phyloP scores from a whole-genome alignment of 1,140 invertebrate species.

The Aphis gossypii region DNA sequence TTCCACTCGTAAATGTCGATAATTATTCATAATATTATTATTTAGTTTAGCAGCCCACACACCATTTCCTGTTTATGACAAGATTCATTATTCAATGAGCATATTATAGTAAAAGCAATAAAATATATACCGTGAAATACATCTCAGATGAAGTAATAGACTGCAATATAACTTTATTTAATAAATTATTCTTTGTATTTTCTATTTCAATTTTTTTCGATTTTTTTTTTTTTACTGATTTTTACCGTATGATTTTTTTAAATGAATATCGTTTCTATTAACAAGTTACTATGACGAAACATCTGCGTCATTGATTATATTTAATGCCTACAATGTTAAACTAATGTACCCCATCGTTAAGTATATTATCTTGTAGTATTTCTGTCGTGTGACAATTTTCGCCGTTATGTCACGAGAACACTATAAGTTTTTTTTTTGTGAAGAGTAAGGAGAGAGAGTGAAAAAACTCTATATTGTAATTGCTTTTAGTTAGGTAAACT shows the following conservation, averaged over 20 bases:
- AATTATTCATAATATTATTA: background rate
- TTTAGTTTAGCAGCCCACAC: background rate
- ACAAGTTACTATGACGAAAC: no score
- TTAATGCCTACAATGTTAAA: no score
- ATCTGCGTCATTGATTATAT: background rate
- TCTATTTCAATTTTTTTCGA: background rate
- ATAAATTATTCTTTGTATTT: background rate
- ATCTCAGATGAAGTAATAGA: no score
- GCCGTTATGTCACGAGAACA: background rate
- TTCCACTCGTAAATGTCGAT: background rate
- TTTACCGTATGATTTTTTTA: background rate
- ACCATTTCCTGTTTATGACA: background rate
- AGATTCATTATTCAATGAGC: background rate
- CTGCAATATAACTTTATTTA: background rate
- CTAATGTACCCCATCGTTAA: background rate
- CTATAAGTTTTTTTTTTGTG: background rate
- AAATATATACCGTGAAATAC: background rate
- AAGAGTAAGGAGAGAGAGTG: background rate
- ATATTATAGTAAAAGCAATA: background rate
- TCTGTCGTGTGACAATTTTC: background rate
- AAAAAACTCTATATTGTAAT: constrained; percentile 3
- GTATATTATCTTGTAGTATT: background rate
- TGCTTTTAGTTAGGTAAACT: constrained; percentile 16
- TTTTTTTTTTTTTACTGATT: background rate
- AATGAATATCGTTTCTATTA: background rate